Percentiles rank a stretch among this genome's conserved stretches.
phyloP scores from a whole-genome alignment of 1,140 invertebrate species.

The Mylabris phalerata region DNA sequence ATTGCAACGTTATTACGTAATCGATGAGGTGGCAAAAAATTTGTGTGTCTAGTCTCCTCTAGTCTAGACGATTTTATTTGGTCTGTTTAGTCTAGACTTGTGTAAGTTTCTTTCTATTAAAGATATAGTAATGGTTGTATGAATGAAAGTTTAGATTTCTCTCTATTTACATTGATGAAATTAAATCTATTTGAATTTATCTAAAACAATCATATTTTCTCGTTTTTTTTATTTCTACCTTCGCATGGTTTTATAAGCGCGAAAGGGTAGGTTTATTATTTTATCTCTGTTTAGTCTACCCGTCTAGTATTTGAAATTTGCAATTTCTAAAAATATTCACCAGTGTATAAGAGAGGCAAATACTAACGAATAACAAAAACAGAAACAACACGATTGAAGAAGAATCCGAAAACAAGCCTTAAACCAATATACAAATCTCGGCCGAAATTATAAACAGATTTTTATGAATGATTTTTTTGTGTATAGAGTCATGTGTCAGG shows the following conservation, averaged over 20 bases:
- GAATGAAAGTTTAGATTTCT: no score
- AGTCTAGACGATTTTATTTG: constrained; percentile 5
- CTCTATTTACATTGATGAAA: no score
- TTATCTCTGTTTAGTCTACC: constrained; percentile 14
- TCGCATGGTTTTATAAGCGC: no score
- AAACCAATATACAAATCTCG: constrained; percentile 7
- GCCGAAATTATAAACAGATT: constrained; percentile 7
- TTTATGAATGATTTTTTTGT: constrained; percentile 16
- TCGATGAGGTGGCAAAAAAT: constrained; percentile 6
- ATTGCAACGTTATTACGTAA: constrained; percentile 1
- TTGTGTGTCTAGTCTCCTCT: background rate
- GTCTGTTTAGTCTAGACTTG: constrained; percentile 6
- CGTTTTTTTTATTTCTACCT: no score
- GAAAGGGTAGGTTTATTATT: constrained; percentile 7
- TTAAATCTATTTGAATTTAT: no score
- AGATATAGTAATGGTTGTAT: background rate
- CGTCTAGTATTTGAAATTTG: constrained; percentile 17
- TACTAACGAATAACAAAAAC: background rate
- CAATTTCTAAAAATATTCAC: constrained; percentile 11
- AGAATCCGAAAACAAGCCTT: constrained; percentile 5
- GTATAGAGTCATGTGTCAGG: no score
- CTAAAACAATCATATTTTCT: no score
- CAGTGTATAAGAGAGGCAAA: background rate
- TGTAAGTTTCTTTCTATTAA: background rate
- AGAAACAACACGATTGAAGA: background rate